Conservation (phyloP, 2,113 vertebrate species). For the Baryphthengus martii region DNA sequence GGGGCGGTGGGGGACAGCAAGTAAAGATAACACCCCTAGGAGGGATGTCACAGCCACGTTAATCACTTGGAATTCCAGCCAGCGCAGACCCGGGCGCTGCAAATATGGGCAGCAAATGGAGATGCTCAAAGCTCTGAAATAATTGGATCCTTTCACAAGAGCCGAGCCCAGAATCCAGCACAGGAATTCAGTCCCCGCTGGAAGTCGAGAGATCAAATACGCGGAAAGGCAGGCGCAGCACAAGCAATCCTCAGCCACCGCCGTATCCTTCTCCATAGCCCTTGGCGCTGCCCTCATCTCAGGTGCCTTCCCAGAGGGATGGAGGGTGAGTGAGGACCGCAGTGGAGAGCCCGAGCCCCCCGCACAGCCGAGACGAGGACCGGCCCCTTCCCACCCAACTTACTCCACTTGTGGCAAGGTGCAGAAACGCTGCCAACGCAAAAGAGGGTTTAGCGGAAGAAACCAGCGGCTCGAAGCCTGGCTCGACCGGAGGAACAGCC, state of each 20-base stretch:
- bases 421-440: conserved; percentile 12
- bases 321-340: not conserved
- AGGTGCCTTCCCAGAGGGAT: not conserved
- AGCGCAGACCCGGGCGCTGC: not conserved
- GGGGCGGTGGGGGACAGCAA: conserved; percentile 49
- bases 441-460: not conserved
- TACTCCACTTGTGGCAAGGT: conserved; percentile 52
- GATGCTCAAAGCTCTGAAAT: conserved; percentile 63
- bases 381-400: conserved; percentile 22
- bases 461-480: not conserved
- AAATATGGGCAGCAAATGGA: conserved; percentile 67
- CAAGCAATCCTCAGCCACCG: not conserved
- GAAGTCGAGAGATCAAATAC: conserved; percentile 46
- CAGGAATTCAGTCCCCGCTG: conserved; percentile 59
- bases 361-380: not conserved
- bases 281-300: not conserved
- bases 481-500: not conserved
- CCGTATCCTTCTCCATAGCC: not conserved
- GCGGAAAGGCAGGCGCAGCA: not conserved
- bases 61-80: conserved; percentile 63
- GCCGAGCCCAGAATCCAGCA: conserved; percentile 52
- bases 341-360: not conserved
- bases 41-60: conserved; percentile 62
- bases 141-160: conserved; percentile 63
- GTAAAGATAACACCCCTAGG: conserved; percentile 65